These are phyloP conservation scores for Pseudachorutes palmiensis DNA, from an alignment of 1,140 invertebrate species.

Conservation along the genomic window DNA sequence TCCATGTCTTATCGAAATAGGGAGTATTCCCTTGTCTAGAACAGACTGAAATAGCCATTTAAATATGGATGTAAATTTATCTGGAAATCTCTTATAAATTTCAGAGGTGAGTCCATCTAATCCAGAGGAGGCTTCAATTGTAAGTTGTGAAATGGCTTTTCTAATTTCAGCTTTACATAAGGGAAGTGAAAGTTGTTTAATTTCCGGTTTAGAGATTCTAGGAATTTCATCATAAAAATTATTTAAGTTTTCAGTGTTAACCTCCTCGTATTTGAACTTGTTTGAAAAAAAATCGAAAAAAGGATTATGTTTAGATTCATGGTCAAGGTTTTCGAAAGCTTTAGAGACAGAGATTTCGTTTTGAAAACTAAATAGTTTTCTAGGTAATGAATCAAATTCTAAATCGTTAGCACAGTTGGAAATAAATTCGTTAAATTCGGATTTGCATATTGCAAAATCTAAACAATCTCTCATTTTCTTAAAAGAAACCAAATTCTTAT, in stretches of 20 bases:
- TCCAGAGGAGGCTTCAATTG: constrained; percentile 1
- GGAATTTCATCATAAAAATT: background rate
- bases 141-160: background rate
- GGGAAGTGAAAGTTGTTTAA: background rate
- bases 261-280: background rate
- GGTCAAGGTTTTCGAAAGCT: background rate
- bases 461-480: no score
- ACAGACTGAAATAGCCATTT: background rate
- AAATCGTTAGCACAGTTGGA: background rate
- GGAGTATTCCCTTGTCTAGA: background rate
- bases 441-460: background rate
- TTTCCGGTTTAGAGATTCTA: background rate
- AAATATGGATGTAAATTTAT: background rate
- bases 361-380: background rate
- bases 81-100: constrained; percentile 7
- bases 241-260: background rate
- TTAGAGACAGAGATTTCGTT: background rate
- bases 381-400: background rate
- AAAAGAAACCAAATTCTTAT: no score
- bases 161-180: background rate
- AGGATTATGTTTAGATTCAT: background rate
- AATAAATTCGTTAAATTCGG: background rate
- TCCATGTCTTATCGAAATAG: background rate
- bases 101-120: constrained; percentile 15
- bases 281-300: background rate